phyloP scores from a whole-genome alignment of 30 jellyfish, hydroid and myxozoan genomes.

The Cassiopea xamachana region DNA sequence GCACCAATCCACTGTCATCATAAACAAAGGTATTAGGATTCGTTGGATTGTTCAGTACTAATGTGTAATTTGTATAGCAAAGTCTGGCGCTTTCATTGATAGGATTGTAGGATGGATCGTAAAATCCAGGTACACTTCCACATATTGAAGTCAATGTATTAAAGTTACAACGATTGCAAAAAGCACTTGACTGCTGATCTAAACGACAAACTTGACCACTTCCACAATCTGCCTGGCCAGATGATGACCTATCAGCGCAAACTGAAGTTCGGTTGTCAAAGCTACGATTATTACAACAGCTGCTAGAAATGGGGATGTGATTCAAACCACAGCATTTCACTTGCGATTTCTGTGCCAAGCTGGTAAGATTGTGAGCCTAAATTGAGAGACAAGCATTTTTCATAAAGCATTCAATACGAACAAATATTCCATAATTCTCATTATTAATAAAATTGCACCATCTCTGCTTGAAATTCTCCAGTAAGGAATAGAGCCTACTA shows the following conservation, averaged over 20 bases:
- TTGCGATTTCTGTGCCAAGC: slow-evolving; percentile 29
- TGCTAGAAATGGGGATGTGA: slow-evolving; percentile 48
- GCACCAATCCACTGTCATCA: slow-evolving; percentile 70
- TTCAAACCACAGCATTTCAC: slow-evolving; percentile 95
- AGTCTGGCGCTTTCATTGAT: slow-evolving; percentile 30
- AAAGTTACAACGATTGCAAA: slow-evolving; percentile 87
- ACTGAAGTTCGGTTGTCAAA: slow-evolving; percentile 69
- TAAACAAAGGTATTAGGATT: slow-evolving; percentile 51
- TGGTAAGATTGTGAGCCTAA: slow-evolving; percentile 61
- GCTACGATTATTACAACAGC: slow-evolving; percentile 81
- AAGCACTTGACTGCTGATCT: slow-evolving; percentile 60
- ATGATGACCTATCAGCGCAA: slow-evolving; percentile 89
- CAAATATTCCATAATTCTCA: too few species aligned
- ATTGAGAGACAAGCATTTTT: neutral
- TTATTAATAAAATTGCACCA: too few species aligned
- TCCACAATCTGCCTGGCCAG: slow-evolving; percentile 81
- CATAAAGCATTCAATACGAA: neutral
- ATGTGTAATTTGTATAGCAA: slow-evolving; percentile 66
- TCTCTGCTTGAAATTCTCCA: too few species aligned
- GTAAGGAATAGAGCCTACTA: too few species aligned
- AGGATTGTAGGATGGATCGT: slow-evolving; percentile 18
- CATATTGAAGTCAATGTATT: slow-evolving; percentile 65
- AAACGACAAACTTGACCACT: slow-evolving; percentile 77
- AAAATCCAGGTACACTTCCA: slow-evolving; percentile 76
- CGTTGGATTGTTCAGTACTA: slow-evolving; percentile 42